Evolutionary conservation across 2,888 invertebrate species (phyloP), one percentile per base, ranked within the genome.

Genomic region (Plutella xylostella): DNA sequence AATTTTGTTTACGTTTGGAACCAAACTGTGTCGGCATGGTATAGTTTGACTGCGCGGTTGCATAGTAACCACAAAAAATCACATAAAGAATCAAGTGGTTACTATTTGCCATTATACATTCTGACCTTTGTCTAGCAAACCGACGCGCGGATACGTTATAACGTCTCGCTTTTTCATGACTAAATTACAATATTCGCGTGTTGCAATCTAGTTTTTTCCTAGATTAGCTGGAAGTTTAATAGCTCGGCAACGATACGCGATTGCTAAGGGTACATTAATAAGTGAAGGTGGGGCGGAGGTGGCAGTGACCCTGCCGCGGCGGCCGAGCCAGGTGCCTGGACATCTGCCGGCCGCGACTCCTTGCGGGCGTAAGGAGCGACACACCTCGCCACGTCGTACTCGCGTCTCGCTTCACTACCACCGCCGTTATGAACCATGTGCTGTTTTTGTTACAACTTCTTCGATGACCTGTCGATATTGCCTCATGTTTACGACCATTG

Each of bases 241-340:
- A 58, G 56, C 55, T 58, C 52, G 61, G 61, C 55, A 45, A 42
- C 33, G 45, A 28, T 30, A 33, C 59, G 60, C 54, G 55, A 63
- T 55, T 66, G 22, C 5, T 12, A 31, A 66, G 75, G 68, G 71
- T 33, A 28, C 35, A 22, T 20, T 11, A 70, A 65, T 63, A 55
- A 55, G 51, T 56, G 54, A 55, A 62, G 63, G 71, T 63, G 70
- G 68, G 68, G 72, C 68, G 72, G 74, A 76, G 80, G 78, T 77
- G 82, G 68, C 78, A 80, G 68, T 80, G 80, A 80, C 80, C 80
- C 72, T 61, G 38, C n/a, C 75, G 78, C 76, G 77, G 79, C 78
- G 80, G 80, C 72, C 77, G 68, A 69, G 74, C 83, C 83, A 83
- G 83, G 82, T 83, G 83, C 62, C 68, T 51, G 56, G 67, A 68